Evolutionary conservation across 2,888 invertebrate genomes (phyloP).

Genomic region (Phragmatobia fuliginosa): DNA sequence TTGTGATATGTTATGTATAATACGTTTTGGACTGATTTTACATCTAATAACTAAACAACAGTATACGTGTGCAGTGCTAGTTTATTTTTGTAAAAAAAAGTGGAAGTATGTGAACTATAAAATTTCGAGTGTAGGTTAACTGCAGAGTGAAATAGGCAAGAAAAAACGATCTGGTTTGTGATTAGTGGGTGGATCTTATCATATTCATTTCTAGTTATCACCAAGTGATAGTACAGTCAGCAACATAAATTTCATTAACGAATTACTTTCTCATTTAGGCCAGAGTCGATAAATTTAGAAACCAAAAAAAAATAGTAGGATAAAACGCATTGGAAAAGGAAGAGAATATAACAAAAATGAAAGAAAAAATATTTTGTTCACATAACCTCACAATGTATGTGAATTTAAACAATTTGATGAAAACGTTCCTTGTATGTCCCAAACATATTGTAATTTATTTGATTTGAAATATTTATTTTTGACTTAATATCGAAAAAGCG

Average conservation of each 20-base stretch:
- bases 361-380: too few relatives aligned
- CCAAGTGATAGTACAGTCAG: not conserved
- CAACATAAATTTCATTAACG: not conserved
- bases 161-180: not conserved
- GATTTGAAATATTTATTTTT: too few relatives aligned
- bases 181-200: not conserved
- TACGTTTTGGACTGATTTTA: not conserved
- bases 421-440: too few relatives aligned
- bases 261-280: not conserved
- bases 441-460: too few relatives aligned
- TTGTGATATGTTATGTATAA: not conserved
- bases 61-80: not conserved
- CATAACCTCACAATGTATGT: too few relatives aligned
- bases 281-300: too few relatives aligned
- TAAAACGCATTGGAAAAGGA: too few relatives aligned
- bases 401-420: too few relatives aligned
- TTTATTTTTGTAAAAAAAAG: not conserved
- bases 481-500: too few relatives aligned
- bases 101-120: not conserved
- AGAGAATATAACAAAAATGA: too few relatives aligned
- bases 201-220: not conserved
- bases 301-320: too few relatives aligned
- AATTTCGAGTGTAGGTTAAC: not conserved
- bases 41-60: not conserved
- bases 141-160: not conserved